Conservation (phyloP, 2,797 vertebrate genomes). For the Sebastes goodei region DNA sequence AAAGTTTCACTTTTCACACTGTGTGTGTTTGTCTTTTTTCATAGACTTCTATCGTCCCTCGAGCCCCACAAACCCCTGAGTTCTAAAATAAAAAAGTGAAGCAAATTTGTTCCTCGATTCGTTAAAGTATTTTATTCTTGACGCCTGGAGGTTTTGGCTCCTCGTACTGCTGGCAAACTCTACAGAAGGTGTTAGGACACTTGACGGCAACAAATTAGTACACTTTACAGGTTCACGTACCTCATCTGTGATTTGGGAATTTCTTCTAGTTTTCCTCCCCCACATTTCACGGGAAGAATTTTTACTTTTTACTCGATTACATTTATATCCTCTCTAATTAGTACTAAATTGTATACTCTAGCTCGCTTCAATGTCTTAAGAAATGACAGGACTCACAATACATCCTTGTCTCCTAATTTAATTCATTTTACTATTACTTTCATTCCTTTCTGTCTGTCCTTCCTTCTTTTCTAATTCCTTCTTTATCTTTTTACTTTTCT, state of each 20-base stretch:
- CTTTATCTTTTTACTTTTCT: background rate
- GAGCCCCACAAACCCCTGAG: conserved; percentile 82
- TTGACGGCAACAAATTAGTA: background rate
- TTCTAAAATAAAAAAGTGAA: conserved; percentile 59
- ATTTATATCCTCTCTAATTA: background rate
- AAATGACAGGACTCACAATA: background rate
- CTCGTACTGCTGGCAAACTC: background rate
- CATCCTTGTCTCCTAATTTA: background rate
- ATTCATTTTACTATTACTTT: background rate
- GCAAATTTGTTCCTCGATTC: conserved; percentile 81
- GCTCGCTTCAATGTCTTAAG: background rate
- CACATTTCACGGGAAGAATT: background rate
- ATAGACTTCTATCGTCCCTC: conserved; percentile 85
- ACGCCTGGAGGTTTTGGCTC: background rate
- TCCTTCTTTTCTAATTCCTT: background rate
- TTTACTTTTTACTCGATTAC: background rate
- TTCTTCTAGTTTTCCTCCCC: background rate
- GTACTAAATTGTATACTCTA: background rate
- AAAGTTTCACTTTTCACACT: conserved; percentile 87
- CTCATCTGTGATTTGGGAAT: background rate
- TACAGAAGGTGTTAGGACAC: background rate
- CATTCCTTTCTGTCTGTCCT: background rate
- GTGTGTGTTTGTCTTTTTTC: conserved; percentile 89
- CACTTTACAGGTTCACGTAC: background rate
- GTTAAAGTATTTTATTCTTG: conserved; percentile 73